These are phyloP conservation scores for Typhlichthys eigenmanni DNA, from an alignment of 2,797 vertebrate genomes.

Conservation along the genomic window DNA sequence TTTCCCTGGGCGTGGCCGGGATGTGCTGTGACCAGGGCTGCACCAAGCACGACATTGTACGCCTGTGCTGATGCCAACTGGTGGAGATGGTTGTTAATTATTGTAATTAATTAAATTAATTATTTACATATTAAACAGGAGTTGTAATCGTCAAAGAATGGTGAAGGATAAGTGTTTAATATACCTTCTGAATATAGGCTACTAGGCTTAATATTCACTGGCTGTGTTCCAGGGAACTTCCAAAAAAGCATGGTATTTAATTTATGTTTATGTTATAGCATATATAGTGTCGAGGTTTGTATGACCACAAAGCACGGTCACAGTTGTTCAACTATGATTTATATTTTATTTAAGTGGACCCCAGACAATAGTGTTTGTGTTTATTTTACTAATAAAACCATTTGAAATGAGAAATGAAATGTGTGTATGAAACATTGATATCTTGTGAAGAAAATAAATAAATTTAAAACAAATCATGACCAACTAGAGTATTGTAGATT, in stretches of 20 bases:
- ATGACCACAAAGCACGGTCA: neutral
- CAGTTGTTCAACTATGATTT: neutral
- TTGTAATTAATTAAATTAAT: too few relatives aligned
- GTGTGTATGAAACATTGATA: too few relatives aligned
- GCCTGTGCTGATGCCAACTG: conserved; percentile 77
- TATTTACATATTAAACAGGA: too few relatives aligned
- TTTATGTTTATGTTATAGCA: too few relatives aligned
- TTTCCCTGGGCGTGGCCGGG: conserved; percentile 71
- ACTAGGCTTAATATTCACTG: neutral
- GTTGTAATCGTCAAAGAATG: too few relatives aligned
- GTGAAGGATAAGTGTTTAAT: too few relatives aligned
- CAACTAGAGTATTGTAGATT: too few relatives aligned
- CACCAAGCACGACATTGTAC: conserved; percentile 83
- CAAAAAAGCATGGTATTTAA: neutral
- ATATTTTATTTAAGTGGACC: neutral
- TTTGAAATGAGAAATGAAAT: neutral
- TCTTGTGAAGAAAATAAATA: too few relatives aligned
- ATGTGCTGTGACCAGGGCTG: conserved; percentile 88
- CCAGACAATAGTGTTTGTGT: neutral
- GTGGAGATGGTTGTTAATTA: neutral
- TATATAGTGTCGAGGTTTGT: conserved; percentile 2
- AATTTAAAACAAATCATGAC: too few relatives aligned
- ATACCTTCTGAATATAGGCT: conserved; percentile 5
- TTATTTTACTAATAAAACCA: neutral
- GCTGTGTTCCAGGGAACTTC: neutral